Evolutionary conservation across 2,888 invertebrate genomes (phyloP).

Genomic region (Drosophila siamana): DNA sequence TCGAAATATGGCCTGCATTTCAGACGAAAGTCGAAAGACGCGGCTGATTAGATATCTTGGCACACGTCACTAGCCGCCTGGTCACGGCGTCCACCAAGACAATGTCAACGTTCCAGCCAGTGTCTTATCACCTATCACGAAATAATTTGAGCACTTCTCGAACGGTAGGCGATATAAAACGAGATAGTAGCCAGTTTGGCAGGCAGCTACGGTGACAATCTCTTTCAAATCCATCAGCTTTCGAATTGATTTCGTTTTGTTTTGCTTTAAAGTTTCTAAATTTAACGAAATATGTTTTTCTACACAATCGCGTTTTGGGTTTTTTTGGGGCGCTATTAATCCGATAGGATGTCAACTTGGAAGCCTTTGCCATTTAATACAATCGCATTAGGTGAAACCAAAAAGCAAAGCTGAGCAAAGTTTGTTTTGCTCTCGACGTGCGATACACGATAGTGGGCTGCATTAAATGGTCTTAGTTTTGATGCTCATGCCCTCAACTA

Average conservation of each 20-base stretch:
- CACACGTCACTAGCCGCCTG: conserved; percentile 33
- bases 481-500: conserved; percentile 12
- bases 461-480: conserved; percentile 13
- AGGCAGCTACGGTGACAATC: conserved; percentile 13
- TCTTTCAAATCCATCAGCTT: conserved; percentile 19
- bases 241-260: conserved; percentile 4
- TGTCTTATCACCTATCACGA: conserved; percentile 22
- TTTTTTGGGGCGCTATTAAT: not conserved
- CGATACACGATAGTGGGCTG: not conserved
- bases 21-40: conserved; percentile 1
- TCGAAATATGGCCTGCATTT: conserved; percentile 34
- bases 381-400: not conserved
- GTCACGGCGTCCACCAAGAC: conserved; percentile 13
- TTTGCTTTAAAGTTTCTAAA: conserved; percentile 9
- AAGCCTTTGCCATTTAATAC: conserved; percentile 3
- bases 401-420: not conserved
- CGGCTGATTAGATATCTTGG: conserved; percentile 54
- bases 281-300: conserved; percentile 9
- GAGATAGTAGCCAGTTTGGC: conserved; percentile 18
- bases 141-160: conserved; percentile 9
- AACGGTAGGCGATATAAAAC: no score
- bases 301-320: not conserved
- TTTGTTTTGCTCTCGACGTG: not conserved
- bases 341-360: not conserved
- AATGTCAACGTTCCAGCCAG: not conserved